Evolutionary conservation across 2,797 vertebrate genomes (phyloP).

Genomic region (Spea hammondii): DNA sequence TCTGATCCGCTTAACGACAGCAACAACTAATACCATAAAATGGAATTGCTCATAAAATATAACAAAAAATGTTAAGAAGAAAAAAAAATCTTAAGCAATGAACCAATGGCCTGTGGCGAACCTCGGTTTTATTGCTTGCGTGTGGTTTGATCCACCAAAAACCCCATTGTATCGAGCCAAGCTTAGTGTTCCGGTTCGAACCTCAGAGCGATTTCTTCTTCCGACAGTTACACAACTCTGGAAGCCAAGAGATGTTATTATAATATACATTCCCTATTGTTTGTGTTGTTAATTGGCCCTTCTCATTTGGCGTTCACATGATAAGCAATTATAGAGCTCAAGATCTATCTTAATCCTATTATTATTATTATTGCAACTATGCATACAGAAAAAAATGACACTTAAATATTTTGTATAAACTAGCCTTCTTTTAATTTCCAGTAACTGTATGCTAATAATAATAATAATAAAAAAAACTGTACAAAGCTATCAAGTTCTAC

Average conservation of each 20-base stretch:
- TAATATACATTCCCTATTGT: constrained; percentile 24
- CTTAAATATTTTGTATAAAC: too few relatives aligned
- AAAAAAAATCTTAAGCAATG: too few relatives aligned
- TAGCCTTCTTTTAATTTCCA: too few relatives aligned
- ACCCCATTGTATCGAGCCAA: constrained; percentile 7
- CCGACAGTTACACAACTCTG: constrained; percentile 28
- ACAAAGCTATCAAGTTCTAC: too few relatives aligned
- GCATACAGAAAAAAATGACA: too few relatives aligned
- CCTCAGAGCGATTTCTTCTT: constrained; percentile 17
- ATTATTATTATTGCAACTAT: neutral
- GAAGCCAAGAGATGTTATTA: constrained; percentile 14
- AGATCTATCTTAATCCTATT: neutral
- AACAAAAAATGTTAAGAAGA: too few relatives aligned
- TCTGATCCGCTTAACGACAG: too few relatives aligned
- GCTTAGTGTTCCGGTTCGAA: constrained; percentile 18
- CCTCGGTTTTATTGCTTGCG: neutral
- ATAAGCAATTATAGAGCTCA: constrained; percentile 17
- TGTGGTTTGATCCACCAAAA: neutral
- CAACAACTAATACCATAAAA: too few relatives aligned
- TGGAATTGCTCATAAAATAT: too few relatives aligned
- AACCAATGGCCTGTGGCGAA: too few relatives aligned
- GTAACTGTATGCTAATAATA: too few relatives aligned
- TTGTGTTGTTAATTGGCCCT: constrained; percentile 23
- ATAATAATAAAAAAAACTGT: too few relatives aligned
- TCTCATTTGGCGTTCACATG: constrained; percentile 16